Evolutionary conservation across 1,140 invertebrate genomes (phyloP).

Genomic region (Drosophila jambulina): DNA sequence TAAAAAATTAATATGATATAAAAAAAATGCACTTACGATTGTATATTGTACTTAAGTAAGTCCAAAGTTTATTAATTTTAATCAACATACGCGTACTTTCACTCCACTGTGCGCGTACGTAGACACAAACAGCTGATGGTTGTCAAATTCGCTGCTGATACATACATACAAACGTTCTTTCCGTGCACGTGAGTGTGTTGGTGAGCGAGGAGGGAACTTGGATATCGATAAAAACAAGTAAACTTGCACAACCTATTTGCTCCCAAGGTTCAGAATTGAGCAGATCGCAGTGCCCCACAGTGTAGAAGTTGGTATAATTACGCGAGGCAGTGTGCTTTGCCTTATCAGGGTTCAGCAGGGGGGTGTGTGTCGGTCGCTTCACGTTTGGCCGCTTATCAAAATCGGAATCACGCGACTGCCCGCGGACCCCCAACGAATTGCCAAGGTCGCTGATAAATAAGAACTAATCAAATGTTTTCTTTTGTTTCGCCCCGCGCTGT

Average conservation of each 20-base stretch:
- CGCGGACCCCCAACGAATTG: slow-evolving; percentile 57
- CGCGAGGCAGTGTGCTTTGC: slow-evolving; percentile 13
- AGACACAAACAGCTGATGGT: slow-evolving; percentile 73
- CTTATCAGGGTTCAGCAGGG: slow-evolving; percentile 26
- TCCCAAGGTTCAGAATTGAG: slow-evolving; percentile 15
- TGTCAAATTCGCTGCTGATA: slow-evolving; percentile 55
- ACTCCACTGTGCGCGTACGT: slow-evolving; percentile 35
- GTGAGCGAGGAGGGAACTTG: slow-evolving; percentile 32
- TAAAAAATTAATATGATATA: no score
- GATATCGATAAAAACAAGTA: slow-evolving; percentile 50
- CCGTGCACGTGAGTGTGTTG: slow-evolving; percentile 15
- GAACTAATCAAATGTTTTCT: slow-evolving; percentile 54
- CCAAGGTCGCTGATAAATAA: slow-evolving; percentile 71
- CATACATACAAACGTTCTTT: slow-evolving; percentile 7
- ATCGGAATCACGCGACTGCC: slow-evolving; percentile 68
- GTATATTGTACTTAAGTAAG: neutral
- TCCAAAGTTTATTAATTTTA: neutral
- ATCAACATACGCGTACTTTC: neutral
- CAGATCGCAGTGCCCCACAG: slow-evolving; percentile 15
- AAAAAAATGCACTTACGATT: no score
- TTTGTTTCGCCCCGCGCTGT: slow-evolving; percentile 21
- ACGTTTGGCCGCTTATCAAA: slow-evolving; percentile 78
- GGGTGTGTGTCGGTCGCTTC: slow-evolving; percentile 60
- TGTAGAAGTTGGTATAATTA: slow-evolving; percentile 24
- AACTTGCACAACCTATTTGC: slow-evolving; percentile 46